A percentile compares a stretch with the other conserved stretches of the same genome.
These are phyloP conservation scores for Oxyruncus cristatus DNA, from an alignment of 2,113 vertebrate species.

Conservation along the genomic window DNA sequence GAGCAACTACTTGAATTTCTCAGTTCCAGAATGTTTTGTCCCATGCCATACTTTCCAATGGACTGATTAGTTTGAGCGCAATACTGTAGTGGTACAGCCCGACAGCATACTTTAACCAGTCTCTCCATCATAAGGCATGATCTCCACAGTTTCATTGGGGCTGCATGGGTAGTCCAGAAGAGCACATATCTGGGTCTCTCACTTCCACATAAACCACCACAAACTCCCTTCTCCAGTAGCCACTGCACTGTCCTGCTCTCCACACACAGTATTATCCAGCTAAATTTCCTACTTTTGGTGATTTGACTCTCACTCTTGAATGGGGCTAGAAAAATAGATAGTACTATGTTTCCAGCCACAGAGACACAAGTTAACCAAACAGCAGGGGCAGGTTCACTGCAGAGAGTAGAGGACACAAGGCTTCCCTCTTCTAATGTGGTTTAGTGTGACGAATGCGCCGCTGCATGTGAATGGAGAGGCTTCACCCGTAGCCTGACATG, in stretches of 20 bases:
- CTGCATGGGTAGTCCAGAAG: not conserved
- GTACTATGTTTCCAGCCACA: not conserved
- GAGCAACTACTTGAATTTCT: not conserved
- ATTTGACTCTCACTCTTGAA: not conserved
- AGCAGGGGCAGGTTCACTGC: not conserved
- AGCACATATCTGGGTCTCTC: not conserved
- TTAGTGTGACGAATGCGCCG: fast-evolving
- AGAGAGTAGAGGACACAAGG: not conserved
- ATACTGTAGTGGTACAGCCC: no score
- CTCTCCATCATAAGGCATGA: fast-evolving
- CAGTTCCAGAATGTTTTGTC: not conserved
- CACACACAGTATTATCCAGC: not conserved
- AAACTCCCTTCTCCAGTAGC: not conserved
- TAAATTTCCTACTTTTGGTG: not conserved
- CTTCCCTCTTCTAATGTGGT: fast-evolving
- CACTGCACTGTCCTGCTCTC: not conserved
- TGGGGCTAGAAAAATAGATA: not conserved
- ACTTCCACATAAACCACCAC: not conserved
- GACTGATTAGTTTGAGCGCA: not conserved
- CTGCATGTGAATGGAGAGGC: fast-evolving
- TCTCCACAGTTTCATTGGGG: fast-evolving
- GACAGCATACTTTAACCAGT: not conserved
- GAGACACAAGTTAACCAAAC: not conserved
- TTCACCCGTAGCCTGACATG: not conserved
- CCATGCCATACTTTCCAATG: not conserved